Percentiles rank a stretch among this genome's conserved stretches.
phyloP scores from a whole-genome alignment of 2,797 vertebrate genomes.

The Menidia menidia region DNA sequence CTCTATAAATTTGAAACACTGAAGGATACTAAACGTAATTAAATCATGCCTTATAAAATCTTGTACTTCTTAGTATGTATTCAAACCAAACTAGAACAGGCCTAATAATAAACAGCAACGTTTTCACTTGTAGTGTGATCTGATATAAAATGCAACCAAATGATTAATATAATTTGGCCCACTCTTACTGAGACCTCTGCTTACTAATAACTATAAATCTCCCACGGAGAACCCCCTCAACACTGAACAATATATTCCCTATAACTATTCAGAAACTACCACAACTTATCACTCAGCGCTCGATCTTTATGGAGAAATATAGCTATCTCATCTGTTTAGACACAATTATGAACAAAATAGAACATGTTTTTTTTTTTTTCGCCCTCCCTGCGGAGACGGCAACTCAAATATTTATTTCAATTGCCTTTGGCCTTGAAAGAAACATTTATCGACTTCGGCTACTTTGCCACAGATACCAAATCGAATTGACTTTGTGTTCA shows the following conservation, averaged over 20 bases:
- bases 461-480: background rate
- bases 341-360: background rate
- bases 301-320: background rate
- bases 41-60: too few relatives aligned
- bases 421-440: background rate
- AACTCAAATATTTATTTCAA: background rate
- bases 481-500: background rate
- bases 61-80: too few relatives aligned
- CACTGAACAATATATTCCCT: background rate
- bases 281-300: background rate
- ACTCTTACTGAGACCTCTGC: background rate
- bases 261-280: slow-evolving; percentile 1
- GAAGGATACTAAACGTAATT: too few relatives aligned
- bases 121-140: too few relatives aligned
- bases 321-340: background rate
- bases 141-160: background rate
- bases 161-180: background rate
- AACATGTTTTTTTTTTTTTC: background rate
- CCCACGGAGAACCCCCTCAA: background rate
- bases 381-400: background rate
- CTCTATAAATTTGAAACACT: too few relatives aligned
- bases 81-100: too few relatives aligned
- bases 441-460: background rate
- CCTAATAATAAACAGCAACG: too few relatives aligned
- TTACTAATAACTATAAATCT: too few relatives aligned